These are phyloP conservation scores for Hybos culiciformis DNA, from an alignment of 2,888 invertebrate genomes.

Conservation along the genomic window DNA sequence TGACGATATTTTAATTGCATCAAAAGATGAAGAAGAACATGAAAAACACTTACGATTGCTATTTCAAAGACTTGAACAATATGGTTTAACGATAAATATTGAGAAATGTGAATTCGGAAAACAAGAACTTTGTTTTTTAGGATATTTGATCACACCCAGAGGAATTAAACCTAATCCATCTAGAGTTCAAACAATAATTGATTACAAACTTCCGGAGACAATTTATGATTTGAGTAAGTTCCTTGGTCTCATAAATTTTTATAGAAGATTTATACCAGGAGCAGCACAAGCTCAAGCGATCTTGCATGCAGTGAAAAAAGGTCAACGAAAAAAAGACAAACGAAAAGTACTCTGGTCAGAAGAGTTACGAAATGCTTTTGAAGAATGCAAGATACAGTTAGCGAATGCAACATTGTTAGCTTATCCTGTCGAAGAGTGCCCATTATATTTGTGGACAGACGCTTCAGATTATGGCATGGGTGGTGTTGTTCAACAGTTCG, in stretches of 20 bases:
- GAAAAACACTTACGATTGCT: constrained; percentile 15
- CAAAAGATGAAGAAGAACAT: constrained; percentile 14
- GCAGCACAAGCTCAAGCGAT: not conserved
- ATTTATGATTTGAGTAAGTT: constrained; percentile 3
- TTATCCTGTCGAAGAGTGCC: not conserved
- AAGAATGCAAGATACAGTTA: not conserved
- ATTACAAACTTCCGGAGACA: not conserved
- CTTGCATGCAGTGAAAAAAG: not conserved
- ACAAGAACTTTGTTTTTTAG: constrained; percentile 7
- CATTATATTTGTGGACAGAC: not conserved
- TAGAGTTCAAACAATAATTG: constrained; percentile 1
- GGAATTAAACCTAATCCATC: constrained; percentile 3
- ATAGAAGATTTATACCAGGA: constrained; percentile 2
- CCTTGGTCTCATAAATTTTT: constrained; percentile 8
- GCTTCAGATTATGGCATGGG: not conserved
- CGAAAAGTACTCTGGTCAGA: not conserved
- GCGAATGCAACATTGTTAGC: not conserved
- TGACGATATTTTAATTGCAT: constrained; percentile 21
- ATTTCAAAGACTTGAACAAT: constrained; percentile 14
- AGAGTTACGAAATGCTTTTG: not conserved
- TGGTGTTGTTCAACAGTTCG: not conserved
- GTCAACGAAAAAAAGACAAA: not conserved
- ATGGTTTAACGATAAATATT: constrained; percentile 15
- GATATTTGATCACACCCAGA: not conserved
- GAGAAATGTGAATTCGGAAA: constrained; percentile 10